phyloP scores from a whole-genome alignment of 2,797 vertebrate genomes.

The Sebastiscus albofasciatus region DNA sequence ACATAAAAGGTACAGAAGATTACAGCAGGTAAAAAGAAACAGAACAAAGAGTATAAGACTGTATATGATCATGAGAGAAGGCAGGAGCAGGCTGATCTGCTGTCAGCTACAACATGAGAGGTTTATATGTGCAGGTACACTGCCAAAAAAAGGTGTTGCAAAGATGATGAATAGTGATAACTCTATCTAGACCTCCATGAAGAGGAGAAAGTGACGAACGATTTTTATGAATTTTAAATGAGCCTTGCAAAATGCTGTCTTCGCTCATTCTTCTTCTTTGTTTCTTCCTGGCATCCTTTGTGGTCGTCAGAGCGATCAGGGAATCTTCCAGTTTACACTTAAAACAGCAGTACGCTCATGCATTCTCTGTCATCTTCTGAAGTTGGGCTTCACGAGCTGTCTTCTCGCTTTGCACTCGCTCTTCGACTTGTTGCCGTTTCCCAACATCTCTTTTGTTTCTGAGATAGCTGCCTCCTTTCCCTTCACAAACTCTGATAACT shows the following conservation, averaged over 20 bases:
- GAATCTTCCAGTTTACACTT: slow-evolving; percentile 31
- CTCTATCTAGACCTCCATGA: slow-evolving; percentile 5
- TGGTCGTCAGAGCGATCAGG: slow-evolving; percentile 23
- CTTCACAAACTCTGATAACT: slow-evolving; percentile 31
- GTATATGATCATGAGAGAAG: slow-evolving; percentile 8
- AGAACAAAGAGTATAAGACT: not conserved
- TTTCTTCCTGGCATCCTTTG: slow-evolving; percentile 22
- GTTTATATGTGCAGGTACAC: not conserved
- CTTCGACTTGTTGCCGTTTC: slow-evolving; percentile 35
- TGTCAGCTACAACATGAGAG: slow-evolving; percentile 19
- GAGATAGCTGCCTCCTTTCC: slow-evolving; percentile 25
- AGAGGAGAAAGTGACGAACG: slow-evolving; percentile 10
- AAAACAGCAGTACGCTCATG: slow-evolving; percentile 21
- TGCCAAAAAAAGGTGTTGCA: not conserved
- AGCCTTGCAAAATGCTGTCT: slow-evolving; percentile 34
- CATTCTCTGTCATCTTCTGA: slow-evolving; percentile 47
- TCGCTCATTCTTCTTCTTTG: slow-evolving; percentile 12
- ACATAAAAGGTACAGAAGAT: slow-evolving; percentile 1
- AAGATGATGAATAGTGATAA: slow-evolving; percentile 1
- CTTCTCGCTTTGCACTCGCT: slow-evolving; percentile 4
- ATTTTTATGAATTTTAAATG: slow-evolving; percentile 49
- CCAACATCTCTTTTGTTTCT: slow-evolving; percentile 14
- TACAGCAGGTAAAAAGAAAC: not conserved
- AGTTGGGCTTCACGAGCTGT: slow-evolving; percentile 29
- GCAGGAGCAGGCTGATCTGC: not conserved